These are phyloP conservation scores for Cosmopolites sordidus DNA, from an alignment of 2,888 invertebrate species.

Conservation along the genomic window DNA sequence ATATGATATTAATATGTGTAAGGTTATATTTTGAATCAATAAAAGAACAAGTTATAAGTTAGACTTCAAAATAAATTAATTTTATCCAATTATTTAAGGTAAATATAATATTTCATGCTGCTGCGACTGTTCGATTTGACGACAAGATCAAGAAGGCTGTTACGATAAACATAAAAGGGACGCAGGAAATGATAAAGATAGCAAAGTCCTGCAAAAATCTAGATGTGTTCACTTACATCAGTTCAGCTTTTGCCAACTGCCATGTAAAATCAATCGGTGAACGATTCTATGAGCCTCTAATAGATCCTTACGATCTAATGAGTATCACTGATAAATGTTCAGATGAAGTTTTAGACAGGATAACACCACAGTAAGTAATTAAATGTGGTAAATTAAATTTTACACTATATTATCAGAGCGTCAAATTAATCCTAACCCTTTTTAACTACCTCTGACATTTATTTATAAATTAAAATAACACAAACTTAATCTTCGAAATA, in stretches of 20 bases:
- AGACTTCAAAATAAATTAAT: no score
- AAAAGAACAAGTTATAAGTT: no score
- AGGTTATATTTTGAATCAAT: no score
- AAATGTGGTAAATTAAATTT: no score
- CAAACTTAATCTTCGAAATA: no score
- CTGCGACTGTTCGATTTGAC: slow-evolving; percentile 70
- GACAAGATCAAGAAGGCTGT: slow-evolving; percentile 63
- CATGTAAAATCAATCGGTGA: slow-evolving; percentile 29
- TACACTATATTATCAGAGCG: no score
- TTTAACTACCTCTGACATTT: no score
- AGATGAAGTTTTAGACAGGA: slow-evolving; percentile 43
- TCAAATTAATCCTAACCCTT: no score
- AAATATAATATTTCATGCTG: slow-evolving; percentile 65
- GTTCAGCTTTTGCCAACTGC: slow-evolving; percentile 35
- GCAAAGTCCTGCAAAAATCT: slow-evolving; percentile 60
- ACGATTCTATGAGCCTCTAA: slow-evolving; percentile 29
- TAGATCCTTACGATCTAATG: slow-evolving; percentile 46
- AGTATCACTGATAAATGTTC: slow-evolving; percentile 38
- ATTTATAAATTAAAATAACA: no score
- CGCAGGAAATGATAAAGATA: slow-evolving; percentile 58
- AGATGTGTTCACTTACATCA: slow-evolving; percentile 37
- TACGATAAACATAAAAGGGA: slow-evolving; percentile 63
- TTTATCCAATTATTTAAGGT: no score
- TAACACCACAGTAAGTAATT: slow-evolving; percentile 33
- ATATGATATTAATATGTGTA: no score